Evolutionary conservation across 2,888 invertebrate species (phyloP).

Genomic region (Muscina levida): DNA sequence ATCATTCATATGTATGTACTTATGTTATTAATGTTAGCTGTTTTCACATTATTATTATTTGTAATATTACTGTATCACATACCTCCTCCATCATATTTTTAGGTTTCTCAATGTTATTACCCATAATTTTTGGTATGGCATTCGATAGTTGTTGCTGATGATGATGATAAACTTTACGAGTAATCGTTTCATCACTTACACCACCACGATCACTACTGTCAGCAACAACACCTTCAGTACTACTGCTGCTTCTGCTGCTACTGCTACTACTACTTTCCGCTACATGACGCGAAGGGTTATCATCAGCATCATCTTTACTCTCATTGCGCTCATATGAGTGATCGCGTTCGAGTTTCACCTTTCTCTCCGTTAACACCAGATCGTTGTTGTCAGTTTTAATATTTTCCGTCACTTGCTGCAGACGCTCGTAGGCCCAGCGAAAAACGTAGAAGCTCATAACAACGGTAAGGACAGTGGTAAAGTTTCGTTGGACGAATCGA

Average conservation of each 20-base stretch:
- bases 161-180: slow-evolving; percentile 26
- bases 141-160: slow-evolving; percentile 32
- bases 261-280: too few relatives aligned
- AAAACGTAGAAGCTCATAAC: slow-evolving; percentile 45
- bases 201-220: slow-evolving; percentile 28
- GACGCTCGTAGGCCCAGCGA: slow-evolving; percentile 52
- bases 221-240: not conserved
- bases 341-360: slow-evolving; percentile 18
- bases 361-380: not conserved
- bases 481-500: slow-evolving; percentile 43
- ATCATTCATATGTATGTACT: not conserved
- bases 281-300: too few relatives aligned
- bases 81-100: slow-evolving; percentile 58
- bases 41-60: slow-evolving; percentile 15
- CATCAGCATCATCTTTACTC: not conserved
- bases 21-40: slow-evolving; percentile 21
- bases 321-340: slow-evolving; percentile 21
- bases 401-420: slow-evolving; percentile 43
- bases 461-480: slow-evolving; percentile 44
- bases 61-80: slow-evolving; percentile 46
- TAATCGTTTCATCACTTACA: slow-evolving; percentile 40
- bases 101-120: slow-evolving; percentile 46
- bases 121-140: slow-evolving; percentile 49
- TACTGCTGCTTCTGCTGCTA: slow-evolving; percentile 4
- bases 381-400: not conserved